Conservation (phyloP, 1,140 invertebrate genomes). For the Penaeus chinensis region DNA sequence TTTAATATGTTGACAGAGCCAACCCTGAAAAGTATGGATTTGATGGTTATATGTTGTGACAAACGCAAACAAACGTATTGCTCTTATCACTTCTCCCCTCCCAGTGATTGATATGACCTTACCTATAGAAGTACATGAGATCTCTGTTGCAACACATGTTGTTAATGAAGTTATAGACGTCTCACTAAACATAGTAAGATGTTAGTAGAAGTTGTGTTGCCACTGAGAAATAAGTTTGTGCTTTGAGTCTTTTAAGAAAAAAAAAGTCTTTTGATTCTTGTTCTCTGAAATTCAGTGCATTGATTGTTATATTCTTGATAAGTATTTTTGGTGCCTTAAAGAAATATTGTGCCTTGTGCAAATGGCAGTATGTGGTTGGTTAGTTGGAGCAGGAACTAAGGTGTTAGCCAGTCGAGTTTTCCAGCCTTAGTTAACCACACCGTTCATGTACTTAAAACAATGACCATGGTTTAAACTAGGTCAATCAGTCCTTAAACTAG, state of each 20-base stretch:
- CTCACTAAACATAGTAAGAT: no score
- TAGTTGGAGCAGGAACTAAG: slow-evolving; percentile 51
- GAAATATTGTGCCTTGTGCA: slow-evolving; percentile 45
- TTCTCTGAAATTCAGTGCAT: slow-evolving; percentile 27
- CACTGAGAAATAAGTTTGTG: no score
- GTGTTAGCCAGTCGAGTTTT: slow-evolving; percentile 52
- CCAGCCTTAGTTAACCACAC: slow-evolving; percentile 50
- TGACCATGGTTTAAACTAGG: slow-evolving; percentile 38
- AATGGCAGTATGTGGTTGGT: slow-evolving; percentile 33
- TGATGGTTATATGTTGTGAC: neutral
- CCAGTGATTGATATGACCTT: no score
- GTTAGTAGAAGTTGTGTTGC: no score
- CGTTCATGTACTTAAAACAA: slow-evolving; percentile 55
- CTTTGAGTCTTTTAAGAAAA: no score
- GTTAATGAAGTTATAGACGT: no score
- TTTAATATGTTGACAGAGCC: no score
- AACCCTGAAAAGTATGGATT: slow-evolving; percentile 27
- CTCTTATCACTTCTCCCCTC: no score
- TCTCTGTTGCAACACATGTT: no score
- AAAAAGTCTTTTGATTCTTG: slow-evolving; percentile 27
- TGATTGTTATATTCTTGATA: slow-evolving; percentile 15
- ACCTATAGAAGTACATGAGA: no score
- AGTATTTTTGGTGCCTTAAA: slow-evolving; percentile 58
- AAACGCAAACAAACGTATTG: no score
- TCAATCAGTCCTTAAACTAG: slow-evolving; percentile 30